Evolutionary conservation across 2,888 invertebrate genomes (phyloP).

Genomic region (Ecliptopera silaceata): DNA sequence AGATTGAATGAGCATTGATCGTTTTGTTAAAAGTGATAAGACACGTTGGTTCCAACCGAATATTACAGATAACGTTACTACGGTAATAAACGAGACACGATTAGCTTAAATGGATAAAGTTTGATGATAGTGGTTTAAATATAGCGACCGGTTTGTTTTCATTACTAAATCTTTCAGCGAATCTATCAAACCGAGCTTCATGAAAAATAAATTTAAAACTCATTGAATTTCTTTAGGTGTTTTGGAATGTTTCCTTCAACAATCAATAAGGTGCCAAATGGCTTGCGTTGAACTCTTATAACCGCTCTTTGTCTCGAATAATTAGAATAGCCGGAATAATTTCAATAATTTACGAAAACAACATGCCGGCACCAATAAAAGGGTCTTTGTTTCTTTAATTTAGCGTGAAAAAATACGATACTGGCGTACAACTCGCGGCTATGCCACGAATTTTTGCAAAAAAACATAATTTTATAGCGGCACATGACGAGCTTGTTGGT

Average conservation of each 20-base stretch:
- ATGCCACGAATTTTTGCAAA: constrained; percentile 29
- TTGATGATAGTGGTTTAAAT: constrained; percentile 1
- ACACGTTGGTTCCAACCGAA: constrained; percentile 1
- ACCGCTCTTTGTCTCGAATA: constrained; percentile 23
- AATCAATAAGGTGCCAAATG: constrained; percentile 13
- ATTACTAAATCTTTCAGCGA: constrained; percentile 17
- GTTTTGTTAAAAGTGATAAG: constrained; percentile 7
- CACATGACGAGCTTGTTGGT: constrained; percentile 35
- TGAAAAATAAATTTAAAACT: constrained; percentile 2
- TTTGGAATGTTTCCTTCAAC: not conserved
- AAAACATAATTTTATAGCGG: constrained; percentile 33
- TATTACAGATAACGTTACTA: constrained; percentile 1
- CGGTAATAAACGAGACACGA: constrained; percentile 3
- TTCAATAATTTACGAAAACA: constrained; percentile 13
- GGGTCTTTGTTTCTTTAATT: constrained; percentile 48
- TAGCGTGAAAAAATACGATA: constrained; percentile 43
- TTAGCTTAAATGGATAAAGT: constrained; percentile 12
- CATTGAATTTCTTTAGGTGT: not conserved
- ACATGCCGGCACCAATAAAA: constrained; percentile 6
- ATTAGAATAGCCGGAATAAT: constrained; percentile 28
- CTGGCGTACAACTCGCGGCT: constrained; percentile 11
- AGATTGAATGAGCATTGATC: not conserved
- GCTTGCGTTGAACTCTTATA: constrained; percentile 16
- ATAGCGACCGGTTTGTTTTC: constrained; percentile 12
- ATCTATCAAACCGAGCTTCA: constrained; percentile 1